Evolutionary conservation across 2,797 vertebrate genomes (phyloP).

Genomic region (Poecilia wingei): DNA sequence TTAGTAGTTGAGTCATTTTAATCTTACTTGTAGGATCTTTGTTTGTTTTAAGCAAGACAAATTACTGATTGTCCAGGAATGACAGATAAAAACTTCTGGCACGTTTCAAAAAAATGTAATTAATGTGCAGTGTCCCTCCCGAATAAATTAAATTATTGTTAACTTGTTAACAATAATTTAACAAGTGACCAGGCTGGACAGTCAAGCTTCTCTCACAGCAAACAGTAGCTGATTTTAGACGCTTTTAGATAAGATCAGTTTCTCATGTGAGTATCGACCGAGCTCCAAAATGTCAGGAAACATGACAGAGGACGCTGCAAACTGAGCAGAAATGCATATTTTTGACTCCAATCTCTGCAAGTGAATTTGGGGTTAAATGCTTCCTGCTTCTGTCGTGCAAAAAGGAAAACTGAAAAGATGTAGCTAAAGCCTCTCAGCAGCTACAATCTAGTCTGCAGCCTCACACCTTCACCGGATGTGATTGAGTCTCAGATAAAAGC

Average conservation of each 20-base stretch:
- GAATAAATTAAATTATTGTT: too few relatives aligned
- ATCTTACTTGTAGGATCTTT: too few relatives aligned
- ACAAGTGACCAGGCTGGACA: too few relatives aligned
- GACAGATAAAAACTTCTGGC: too few relatives aligned
- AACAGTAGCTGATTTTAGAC: not conserved
- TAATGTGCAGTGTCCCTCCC: too few relatives aligned
- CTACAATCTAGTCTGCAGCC: conserved; percentile 3
- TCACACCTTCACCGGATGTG: conserved; percentile 28
- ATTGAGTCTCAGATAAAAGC: conserved; percentile 4
- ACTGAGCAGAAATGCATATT: not conserved
- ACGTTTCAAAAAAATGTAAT: too few relatives aligned
- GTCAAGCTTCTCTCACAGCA: not conserved
- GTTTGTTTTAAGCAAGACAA: too few relatives aligned
- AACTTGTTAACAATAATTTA: not conserved
- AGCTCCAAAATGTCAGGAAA: not conserved
- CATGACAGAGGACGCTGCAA: not conserved
- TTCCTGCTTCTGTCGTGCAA: not conserved
- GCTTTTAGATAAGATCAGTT: not conserved
- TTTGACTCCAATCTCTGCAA: not conserved
- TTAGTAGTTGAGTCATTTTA: too few relatives aligned
- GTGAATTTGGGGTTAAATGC: not conserved
- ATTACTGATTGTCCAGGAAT: too few relatives aligned
- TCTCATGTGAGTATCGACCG: not conserved
- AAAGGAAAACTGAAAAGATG: not conserved
- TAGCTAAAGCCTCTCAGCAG: not conserved